These are phyloP conservation scores for Plectrocnemia conspersa DNA, from an alignment of 1,140 invertebrate species.

Conservation along the genomic window DNA sequence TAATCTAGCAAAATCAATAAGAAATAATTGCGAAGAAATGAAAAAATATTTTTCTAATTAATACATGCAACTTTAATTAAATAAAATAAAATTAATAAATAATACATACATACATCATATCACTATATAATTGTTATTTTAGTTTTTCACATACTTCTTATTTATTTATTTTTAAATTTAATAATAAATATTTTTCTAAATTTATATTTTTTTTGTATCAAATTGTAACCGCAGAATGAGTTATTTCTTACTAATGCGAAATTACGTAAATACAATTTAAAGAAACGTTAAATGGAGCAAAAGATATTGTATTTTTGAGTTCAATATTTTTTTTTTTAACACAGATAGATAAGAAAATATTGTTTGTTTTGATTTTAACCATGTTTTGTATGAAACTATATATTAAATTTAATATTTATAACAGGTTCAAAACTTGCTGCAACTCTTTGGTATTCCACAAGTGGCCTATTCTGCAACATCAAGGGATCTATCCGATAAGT, in stretches of 20 bases:
- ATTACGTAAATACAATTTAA: too few relatives aligned
- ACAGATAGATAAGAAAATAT: too few relatives aligned
- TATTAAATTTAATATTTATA: conserved; percentile 3
- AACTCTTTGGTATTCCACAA: conserved; percentile 60
- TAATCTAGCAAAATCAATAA: too few relatives aligned
- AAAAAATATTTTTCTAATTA: too few relatives aligned
- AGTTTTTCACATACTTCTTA: background rate
- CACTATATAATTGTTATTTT: background rate
- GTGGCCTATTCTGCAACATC: conserved; percentile 76
- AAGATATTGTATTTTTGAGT: background rate
- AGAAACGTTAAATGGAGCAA: background rate
- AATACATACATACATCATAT: too few relatives aligned
- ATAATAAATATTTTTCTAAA: background rate
- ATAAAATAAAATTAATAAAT: too few relatives aligned
- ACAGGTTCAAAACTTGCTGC: conserved; percentile 77
- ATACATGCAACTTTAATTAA: too few relatives aligned
- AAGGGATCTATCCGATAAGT: conserved; percentile 72
- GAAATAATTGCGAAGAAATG: too few relatives aligned
- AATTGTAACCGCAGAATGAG: background rate
- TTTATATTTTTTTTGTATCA: background rate
- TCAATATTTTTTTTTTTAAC: too few relatives aligned
- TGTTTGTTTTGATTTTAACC: too few relatives aligned
- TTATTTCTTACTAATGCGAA: background rate
- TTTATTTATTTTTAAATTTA: background rate
- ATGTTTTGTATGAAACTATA: too few relatives aligned